phyloP scores from a whole-genome alignment of 2,888 invertebrate genomes.

The Dugesia japonica region DNA sequence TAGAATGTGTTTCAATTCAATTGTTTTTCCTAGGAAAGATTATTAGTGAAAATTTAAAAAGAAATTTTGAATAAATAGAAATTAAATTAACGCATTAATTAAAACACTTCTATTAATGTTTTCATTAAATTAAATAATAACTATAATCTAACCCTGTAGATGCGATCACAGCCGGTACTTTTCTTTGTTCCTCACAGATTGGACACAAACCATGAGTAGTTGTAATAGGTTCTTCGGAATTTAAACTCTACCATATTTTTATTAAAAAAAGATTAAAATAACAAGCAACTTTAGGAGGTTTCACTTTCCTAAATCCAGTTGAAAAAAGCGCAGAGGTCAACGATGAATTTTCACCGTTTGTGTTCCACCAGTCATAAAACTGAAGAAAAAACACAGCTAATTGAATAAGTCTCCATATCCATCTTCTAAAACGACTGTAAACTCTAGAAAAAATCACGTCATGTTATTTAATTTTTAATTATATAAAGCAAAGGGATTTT shows the following conservation, averaged over 20 bases:
- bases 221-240: not conserved
- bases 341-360: not conserved
- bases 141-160: not conserved
- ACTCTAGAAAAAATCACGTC: too few relatives aligned
- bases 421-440: slow-evolving; percentile 8
- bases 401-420: not conserved
- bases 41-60: too few relatives aligned
- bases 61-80: too few relatives aligned
- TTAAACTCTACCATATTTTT: not conserved
- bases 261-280: not conserved
- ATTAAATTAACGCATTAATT: too few relatives aligned
- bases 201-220: not conserved
- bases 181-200: not conserved
- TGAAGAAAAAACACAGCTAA: not conserved
- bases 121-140: not conserved
- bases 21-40: too few relatives aligned
- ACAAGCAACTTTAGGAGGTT: not conserved
- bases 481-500: too few relatives aligned
- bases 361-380: slow-evolving; percentile 4
- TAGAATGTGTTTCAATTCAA: too few relatives aligned
- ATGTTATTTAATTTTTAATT: too few relatives aligned
- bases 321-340: not conserved
- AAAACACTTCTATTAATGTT: too few relatives aligned
- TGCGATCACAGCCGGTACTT: not conserved
- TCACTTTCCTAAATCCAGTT: not conserved